These are phyloP conservation scores for Acleris cristana DNA, from an alignment of 2,888 invertebrate species.

Conservation along the genomic window DNA sequence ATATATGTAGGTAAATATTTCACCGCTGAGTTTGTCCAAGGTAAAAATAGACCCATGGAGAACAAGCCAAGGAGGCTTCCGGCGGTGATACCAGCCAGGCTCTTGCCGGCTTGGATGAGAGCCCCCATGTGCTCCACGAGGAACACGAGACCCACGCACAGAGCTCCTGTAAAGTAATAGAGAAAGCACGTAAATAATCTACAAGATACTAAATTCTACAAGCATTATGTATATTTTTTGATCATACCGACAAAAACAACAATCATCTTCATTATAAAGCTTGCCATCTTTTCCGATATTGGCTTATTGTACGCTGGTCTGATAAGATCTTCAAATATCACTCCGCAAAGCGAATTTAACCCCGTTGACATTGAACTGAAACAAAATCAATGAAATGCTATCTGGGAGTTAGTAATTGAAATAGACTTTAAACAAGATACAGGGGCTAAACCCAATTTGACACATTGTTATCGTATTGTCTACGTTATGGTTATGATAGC, in stretches of 20 bases:
- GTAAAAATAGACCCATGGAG: conserved; percentile 88
- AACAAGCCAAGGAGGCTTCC: conserved; percentile 88
- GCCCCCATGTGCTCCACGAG: conserved; percentile 89
- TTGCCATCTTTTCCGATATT: conserved; percentile 86
- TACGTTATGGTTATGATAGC: too few species aligned
- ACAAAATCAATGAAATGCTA: conserved; percentile 27
- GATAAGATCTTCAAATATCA: conserved; percentile 89
- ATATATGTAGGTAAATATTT: conserved; percentile 37
- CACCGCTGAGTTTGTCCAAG: conserved; percentile 87
- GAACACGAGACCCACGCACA: conserved; percentile 88
- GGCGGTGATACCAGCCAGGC: conserved; percentile 88
- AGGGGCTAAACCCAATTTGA: too few species aligned
- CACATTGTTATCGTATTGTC: too few species aligned
- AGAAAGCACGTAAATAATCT: not conserved
- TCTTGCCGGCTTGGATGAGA: conserved; percentile 88
- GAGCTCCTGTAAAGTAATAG: conserved; percentile 63
- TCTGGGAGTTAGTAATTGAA: not conserved
- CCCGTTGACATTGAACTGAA: conserved; percentile 90
- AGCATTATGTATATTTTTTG: not conserved
- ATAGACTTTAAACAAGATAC: not conserved
- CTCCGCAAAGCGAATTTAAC: conserved; percentile 89
- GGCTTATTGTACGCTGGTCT: conserved; percentile 86
- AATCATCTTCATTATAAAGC: conserved; percentile 88
- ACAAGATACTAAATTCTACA: not conserved
- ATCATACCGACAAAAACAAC: conserved; percentile 84